A percentile compares a stretch with the other conserved stretches of the same genome.
Evolutionary conservation across 2,888 invertebrate species (phyloP).

Genomic region (Drosophila parthenogenetica): DNA sequence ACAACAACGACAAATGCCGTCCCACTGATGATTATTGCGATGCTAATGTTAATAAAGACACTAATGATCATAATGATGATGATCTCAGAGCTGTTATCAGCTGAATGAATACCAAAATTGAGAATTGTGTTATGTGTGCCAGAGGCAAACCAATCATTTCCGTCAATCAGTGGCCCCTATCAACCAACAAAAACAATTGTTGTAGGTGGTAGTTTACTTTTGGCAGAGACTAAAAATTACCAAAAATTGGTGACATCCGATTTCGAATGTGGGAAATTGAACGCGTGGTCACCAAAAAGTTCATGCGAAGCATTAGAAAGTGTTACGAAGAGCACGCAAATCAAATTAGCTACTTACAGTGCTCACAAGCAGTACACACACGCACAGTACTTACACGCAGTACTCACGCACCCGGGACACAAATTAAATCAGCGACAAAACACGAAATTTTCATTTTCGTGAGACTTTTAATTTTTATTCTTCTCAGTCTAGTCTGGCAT

Average conservation of each 20-base stretch:
- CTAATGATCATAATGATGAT: slow-evolving; percentile 21
- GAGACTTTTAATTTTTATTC: slow-evolving; percentile 2
- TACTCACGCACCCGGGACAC: slow-evolving; percentile 11
- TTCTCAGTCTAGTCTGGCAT: background rate
- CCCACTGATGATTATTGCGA: background rate
- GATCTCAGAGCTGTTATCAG: slow-evolving; percentile 62
- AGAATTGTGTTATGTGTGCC: background rate
- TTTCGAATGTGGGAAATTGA: slow-evolving; percentile 23
- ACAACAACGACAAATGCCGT: slow-evolving; percentile 6
- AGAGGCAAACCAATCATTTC: slow-evolving; percentile 51
- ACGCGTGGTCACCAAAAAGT: slow-evolving; percentile 21
- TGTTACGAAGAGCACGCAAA: slow-evolving; percentile 64
- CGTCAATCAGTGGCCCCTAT: slow-evolving; percentile 49
- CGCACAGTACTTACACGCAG: background rate
- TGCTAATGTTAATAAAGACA: background rate
- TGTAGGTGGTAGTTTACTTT: slow-evolving; percentile 39
- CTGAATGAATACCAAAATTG: background rate
- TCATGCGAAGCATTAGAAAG: slow-evolving; percentile 67
- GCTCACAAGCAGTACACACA: background rate
- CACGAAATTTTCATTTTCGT: slow-evolving; percentile 46
- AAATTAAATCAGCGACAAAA: slow-evolving; percentile 36
- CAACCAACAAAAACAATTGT: slow-evolving; percentile 4
- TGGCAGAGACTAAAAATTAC: slow-evolving; percentile 17
- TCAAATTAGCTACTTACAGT: slow-evolving; percentile 39
- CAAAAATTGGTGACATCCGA: slow-evolving; percentile 60